Conservation (phyloP, 2,113 vertebrate genomes). For the Thamnaconus septentrionalis region DNA sequence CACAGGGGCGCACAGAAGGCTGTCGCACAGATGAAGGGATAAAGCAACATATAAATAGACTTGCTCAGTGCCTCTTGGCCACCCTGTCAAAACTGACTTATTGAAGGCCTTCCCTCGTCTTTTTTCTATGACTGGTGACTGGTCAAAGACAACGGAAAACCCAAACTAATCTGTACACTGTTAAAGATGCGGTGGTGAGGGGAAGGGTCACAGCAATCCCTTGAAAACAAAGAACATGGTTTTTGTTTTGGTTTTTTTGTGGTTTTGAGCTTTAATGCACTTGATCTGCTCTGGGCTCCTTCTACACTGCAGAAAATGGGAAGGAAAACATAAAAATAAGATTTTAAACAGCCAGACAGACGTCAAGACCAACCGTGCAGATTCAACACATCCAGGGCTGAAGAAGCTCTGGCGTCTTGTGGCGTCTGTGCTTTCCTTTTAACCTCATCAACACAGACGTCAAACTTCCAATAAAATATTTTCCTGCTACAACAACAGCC, state of each 20-base stretch:
- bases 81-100: constrained; percentile 50
- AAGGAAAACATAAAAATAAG: too few relatives aligned
- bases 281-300: too few relatives aligned
- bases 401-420: not conserved
- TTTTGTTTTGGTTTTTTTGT: not conserved
- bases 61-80: constrained; percentile 42
- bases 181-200: not conserved
- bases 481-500: too few relatives aligned
- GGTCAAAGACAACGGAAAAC: constrained; percentile 35
- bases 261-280: too few relatives aligned
- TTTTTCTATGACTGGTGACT: constrained; percentile 59
- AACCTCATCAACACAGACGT: not conserved
- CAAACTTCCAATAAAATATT: not conserved
- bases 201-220: constrained; percentile 3
- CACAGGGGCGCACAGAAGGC: too few relatives aligned
- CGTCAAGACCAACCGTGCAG: too few relatives aligned
- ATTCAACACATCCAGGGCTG: too few relatives aligned
- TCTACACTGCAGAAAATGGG: too few relatives aligned
- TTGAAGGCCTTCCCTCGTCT: constrained; percentile 56
- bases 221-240: not conserved
- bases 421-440: not conserved
- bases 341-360: too few relatives aligned
- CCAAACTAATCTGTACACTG: constrained; percentile 7
- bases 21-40: constrained; percentile 20
- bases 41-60: constrained; percentile 56